Conservation (phyloP, 2,888 invertebrate genomes). For the Nipponacmea schrenckii region DNA sequence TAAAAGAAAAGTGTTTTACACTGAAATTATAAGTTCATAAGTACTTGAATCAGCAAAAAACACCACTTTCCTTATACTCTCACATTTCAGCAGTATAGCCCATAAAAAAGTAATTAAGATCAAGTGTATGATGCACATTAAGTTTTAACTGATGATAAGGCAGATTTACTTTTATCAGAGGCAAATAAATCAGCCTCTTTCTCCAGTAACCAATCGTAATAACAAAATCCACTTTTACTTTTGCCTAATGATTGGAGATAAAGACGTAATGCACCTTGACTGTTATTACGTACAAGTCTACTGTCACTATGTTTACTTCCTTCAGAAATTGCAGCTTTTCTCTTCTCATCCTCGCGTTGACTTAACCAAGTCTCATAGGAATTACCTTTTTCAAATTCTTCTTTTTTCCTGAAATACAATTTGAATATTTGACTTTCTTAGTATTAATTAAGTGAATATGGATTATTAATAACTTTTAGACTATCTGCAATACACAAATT, state of each 20-base stretch:
- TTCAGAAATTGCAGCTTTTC: slow-evolving; percentile 22
- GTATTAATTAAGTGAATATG: neutral
- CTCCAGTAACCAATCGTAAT: slow-evolving; percentile 57
- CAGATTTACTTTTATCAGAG: neutral
- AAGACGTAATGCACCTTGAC: slow-evolving; percentile 47
- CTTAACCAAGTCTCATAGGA: slow-evolving; percentile 62
- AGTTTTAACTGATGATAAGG: no score
- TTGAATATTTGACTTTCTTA: neutral
- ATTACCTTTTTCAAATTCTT: slow-evolving; percentile 53
- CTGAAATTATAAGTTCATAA: no score
- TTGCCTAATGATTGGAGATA: slow-evolving; percentile 52
- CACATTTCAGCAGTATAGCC: no score
- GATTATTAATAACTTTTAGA: neutral
- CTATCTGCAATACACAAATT: slow-evolving; percentile 3
- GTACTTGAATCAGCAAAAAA: no score
- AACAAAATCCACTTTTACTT: slow-evolving; percentile 44
- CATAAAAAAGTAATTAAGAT: no score
- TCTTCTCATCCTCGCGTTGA: slow-evolving; percentile 51
- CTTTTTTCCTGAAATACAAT: slow-evolving; percentile 47
- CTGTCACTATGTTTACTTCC: slow-evolving; percentile 13
- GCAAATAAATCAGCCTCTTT: slow-evolving; percentile 42
- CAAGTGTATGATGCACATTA: no score
- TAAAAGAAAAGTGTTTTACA: no score
- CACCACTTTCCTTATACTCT: no score
- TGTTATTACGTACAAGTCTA: slow-evolving; percentile 24